Percentiles rank a stretch among this genome's conserved stretches.
phyloP scores from a whole-genome alignment of 2,888 invertebrate genomes.

The Andrena marginata region DNA sequence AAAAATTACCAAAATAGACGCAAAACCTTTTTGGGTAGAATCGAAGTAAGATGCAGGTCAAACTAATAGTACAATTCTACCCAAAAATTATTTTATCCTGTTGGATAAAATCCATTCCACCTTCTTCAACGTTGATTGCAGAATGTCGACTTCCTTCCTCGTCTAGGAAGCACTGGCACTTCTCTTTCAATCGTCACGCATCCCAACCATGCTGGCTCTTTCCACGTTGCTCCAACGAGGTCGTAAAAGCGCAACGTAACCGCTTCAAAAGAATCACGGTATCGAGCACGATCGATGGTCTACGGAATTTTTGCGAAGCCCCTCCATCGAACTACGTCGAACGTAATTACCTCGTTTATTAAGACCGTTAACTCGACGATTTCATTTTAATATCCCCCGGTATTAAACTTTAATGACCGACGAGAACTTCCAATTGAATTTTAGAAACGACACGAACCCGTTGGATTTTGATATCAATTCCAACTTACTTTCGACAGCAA shows the following conservation, averaged over 20 bases:
- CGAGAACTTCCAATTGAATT: background rate
- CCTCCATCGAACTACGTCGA: background rate
- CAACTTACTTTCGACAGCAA: background rate
- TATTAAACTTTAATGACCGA: background rate
- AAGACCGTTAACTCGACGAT: constrained; percentile 7
- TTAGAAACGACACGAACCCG: background rate
- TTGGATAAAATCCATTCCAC: constrained; percentile 52
- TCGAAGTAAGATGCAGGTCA: background rate
- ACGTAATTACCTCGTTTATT: constrained; percentile 10
- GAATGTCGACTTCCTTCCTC: constrained; percentile 48
- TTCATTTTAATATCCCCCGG: constrained; percentile 9
- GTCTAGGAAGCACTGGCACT: constrained; percentile 59
- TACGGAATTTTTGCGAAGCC: constrained; percentile 44
- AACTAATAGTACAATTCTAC: constrained; percentile 24
- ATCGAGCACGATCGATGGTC: constrained; percentile 31
- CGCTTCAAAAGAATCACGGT: constrained; percentile 50
- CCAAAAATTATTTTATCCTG: constrained; percentile 75
- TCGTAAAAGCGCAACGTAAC: constrained; percentile 53
- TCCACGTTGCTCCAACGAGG: constrained; percentile 43
- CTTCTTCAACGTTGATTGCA: constrained; percentile 49
- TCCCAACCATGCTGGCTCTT: constrained; percentile 30
- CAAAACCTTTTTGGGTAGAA: background rate
- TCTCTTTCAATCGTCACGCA: constrained; percentile 61
- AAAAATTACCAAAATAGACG: no score
- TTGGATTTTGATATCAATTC: background rate